Conservation (phyloP, 2,113 vertebrate species). For the Labeo catla region DNA sequence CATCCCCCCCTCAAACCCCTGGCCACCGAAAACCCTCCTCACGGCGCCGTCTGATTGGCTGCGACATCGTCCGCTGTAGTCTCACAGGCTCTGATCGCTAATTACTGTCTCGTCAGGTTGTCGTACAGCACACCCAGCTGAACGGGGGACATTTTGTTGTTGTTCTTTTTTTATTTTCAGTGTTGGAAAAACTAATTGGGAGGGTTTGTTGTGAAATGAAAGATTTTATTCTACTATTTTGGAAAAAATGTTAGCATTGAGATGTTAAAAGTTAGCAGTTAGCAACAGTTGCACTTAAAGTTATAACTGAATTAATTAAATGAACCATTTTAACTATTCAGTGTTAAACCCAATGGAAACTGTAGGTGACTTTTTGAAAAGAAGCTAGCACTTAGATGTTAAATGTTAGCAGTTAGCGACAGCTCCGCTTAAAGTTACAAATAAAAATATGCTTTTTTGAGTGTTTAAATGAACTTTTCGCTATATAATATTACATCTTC, state of each 20-base stretch:
- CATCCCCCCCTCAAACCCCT: neutral
- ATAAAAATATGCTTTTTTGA: too few relatives aligned
- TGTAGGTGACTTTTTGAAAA: neutral
- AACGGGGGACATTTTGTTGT: constrained; percentile 7
- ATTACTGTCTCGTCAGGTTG: constrained; percentile 42
- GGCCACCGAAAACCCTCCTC: constrained; percentile 30
- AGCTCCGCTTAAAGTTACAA: neutral
- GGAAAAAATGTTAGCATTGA: neutral
- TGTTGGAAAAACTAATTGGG: neutral
- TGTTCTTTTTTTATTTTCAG: neutral
- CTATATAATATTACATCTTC: neutral
- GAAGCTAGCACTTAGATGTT: neutral
- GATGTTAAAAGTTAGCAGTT: neutral
- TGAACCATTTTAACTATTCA: too few relatives aligned
- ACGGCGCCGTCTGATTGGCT: constrained; percentile 46
- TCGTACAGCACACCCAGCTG: neutral
- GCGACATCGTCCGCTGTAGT: neutral
- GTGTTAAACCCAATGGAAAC: too few relatives aligned
- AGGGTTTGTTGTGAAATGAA: neutral
- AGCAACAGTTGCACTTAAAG: neutral
- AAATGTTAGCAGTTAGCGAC: neutral
- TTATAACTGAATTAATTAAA: neutral
- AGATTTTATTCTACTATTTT: neutral
- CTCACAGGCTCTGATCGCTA: constrained; percentile 31
- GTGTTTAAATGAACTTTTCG: too few relatives aligned